Evolutionary conservation across 2,797 vertebrate genomes (phyloP).

Genomic region (Oreochromis mossambicus): DNA sequence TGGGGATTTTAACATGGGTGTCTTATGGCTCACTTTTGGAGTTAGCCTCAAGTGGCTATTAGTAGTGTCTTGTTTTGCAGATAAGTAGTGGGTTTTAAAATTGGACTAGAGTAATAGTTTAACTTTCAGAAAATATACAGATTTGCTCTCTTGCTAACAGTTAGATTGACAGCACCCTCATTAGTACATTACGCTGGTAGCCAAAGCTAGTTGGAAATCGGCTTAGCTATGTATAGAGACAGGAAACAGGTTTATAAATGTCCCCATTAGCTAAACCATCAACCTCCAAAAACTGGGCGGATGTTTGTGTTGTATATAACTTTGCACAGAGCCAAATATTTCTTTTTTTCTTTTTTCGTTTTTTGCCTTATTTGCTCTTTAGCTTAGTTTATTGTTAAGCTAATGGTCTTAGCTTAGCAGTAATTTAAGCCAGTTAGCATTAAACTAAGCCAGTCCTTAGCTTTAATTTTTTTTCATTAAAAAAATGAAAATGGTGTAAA

Average conservation of each 20-base stretch:
- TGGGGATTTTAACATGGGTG: neutral
- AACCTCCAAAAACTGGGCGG: neutral
- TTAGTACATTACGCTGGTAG: neutral
- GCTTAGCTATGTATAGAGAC: too few relatives aligned
- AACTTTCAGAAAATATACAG: neutral
- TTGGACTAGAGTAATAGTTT: neutral
- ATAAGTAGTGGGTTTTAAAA: neutral
- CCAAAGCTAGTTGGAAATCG: too few relatives aligned
- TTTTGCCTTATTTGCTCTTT: neutral
- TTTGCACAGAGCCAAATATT: neutral
- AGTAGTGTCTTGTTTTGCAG: neutral
- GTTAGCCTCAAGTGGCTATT: neutral
- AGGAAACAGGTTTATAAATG: too few relatives aligned
- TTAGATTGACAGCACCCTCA: neutral
- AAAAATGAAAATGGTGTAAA: neutral
- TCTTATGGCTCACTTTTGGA: neutral
- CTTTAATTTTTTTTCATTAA: neutral
- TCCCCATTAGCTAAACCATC: neutral
- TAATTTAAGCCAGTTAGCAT: too few relatives aligned
- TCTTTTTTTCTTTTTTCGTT: neutral
- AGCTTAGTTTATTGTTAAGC: neutral
- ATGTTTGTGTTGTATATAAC: neutral
- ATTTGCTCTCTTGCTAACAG: neutral
- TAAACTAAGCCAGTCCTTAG: neutral
- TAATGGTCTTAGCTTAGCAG: neutral